These are phyloP conservation scores for Fistularia commersonii DNA, from an alignment of 2,797 vertebrate species.

Conservation along the genomic window DNA sequence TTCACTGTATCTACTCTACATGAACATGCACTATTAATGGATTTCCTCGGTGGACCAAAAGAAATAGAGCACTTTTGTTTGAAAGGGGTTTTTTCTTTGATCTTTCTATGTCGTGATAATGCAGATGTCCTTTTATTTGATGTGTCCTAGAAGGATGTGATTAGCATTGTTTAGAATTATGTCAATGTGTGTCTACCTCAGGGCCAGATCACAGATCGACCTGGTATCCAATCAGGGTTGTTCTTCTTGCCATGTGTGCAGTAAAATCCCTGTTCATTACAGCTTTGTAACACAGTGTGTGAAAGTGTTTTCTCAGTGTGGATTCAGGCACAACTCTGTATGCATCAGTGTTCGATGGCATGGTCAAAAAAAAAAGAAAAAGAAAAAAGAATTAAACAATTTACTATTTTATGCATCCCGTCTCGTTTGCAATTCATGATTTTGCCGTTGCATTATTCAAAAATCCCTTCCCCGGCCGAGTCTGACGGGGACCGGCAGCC, in stretches of 20 bases:
- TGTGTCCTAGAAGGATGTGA: constrained; percentile 75
- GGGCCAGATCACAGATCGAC: constrained; percentile 91
- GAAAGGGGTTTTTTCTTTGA: constrained; percentile 62
- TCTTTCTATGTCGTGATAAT: constrained; percentile 84
- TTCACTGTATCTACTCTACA: constrained; percentile 76
- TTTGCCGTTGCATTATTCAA: constrained; percentile 1
- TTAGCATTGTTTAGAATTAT: constrained; percentile 82
- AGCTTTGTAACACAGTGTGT: constrained; percentile 81
- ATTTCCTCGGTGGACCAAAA: constrained; percentile 87
- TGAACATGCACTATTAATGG: constrained; percentile 89
- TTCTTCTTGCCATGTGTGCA: constrained; percentile 79
- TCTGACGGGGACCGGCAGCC: too few species aligned
- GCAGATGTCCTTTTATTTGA: constrained; percentile 76
- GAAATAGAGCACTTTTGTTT: constrained; percentile 79
- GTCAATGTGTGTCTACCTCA: constrained; percentile 99
- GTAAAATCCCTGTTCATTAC: constrained; percentile 78
- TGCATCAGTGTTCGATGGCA: constrained; percentile 93
- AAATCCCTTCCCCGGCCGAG: too few species aligned
- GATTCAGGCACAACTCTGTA: constrained; percentile 91
- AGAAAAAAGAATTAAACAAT: constrained; percentile 75
- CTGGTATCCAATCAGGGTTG: constrained; percentile 90
- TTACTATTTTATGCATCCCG: constrained; percentile 85
- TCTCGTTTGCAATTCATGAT: constrained; percentile 51
- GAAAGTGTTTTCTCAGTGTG: constrained; percentile 83
- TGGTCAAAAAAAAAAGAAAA: constrained; percentile 65